These are phyloP conservation scores for Torymus tubicola DNA, from an alignment of 2,888 invertebrate species.

Conservation along the genomic window DNA sequence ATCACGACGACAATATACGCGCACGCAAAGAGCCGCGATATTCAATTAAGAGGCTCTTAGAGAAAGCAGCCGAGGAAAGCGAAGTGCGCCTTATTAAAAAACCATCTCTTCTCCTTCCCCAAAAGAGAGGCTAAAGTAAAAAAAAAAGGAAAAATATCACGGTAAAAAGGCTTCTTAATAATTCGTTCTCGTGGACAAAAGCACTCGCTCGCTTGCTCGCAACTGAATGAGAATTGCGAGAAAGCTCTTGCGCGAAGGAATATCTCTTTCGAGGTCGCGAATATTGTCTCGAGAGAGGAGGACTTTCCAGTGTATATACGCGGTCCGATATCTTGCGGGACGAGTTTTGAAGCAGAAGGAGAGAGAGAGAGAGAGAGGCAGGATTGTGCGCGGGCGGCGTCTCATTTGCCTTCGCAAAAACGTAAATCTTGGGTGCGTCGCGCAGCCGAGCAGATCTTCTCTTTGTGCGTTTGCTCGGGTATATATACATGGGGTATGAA, in stretches of 20 bases:
- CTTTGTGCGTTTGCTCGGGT: not conserved
- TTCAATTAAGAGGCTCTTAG: conserved; percentile 30
- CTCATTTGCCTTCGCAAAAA: conserved; percentile 37
- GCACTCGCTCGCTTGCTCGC: not conserved
- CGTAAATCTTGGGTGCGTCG: conserved; percentile 32
- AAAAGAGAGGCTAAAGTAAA: not conserved
- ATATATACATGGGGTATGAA: too few relatives aligned
- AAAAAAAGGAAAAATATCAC: not conserved
- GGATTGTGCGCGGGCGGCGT: conserved; percentile 16
- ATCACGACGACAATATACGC: too few relatives aligned
- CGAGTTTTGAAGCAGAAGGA: not conserved
- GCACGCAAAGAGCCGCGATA: not conserved
- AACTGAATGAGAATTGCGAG: conserved; percentile 29
- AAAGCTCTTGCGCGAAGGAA: conserved; percentile 10
- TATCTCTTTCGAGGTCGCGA: conserved; percentile 28
- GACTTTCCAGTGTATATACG: conserved; percentile 6
- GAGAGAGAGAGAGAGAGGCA: not conserved
- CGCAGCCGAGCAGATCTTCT: too few relatives aligned
- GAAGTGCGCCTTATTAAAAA: conserved; percentile 24
- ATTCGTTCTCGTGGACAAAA: conserved; percentile 36
- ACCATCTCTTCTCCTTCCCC: conserved; percentile 5
- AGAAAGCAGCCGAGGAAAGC: conserved; percentile 14
- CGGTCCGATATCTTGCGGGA: conserved; percentile 1
- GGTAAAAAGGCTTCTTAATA: conserved; percentile 16
- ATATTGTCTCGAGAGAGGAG: conserved; percentile 5